These are phyloP conservation scores for Prenolepis imparis DNA, from an alignment of 2,888 invertebrate species.

Conservation along the genomic window DNA sequence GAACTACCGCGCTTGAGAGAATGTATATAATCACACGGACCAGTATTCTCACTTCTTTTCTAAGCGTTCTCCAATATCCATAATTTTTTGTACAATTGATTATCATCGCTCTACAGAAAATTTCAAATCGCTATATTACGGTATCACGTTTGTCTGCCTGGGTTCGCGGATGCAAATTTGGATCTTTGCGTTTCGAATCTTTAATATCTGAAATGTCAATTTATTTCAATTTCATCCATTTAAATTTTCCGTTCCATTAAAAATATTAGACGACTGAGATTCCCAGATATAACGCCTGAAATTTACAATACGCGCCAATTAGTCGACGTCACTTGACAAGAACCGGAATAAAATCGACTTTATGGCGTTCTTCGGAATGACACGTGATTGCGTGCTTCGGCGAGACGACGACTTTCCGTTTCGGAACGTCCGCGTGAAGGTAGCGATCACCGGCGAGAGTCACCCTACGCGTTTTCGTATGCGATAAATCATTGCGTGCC, in stretches of 20 bases:
- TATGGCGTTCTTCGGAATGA: constrained; percentile 42
- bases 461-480: constrained; percentile 72
- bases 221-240: neutral
- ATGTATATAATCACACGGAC: neutral
- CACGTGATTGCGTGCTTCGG: constrained; percentile 51
- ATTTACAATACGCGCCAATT: constrained; percentile 37
- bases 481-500: constrained; percentile 84
- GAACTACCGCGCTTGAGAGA: neutral
- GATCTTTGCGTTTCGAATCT: neutral
- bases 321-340: constrained; percentile 25
- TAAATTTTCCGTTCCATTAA: neutral
- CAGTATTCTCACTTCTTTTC: neutral
- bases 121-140: neutral
- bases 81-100: neutral
- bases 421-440: constrained; percentile 59
- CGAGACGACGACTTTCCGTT: constrained; percentile 61
- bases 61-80: neutral
- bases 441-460: constrained; percentile 61
- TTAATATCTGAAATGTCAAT: neutral
- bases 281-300: neutral
- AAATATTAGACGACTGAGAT: neutral
- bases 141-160: neutral
- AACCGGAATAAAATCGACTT: constrained; percentile 49
- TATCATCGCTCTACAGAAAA: neutral
- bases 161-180: neutral